Evolutionary conservation across 2,797 vertebrate species (phyloP), one percentile per base, ranked within the genome.

Genomic region (Pangasius sanitwongsei): DNA sequence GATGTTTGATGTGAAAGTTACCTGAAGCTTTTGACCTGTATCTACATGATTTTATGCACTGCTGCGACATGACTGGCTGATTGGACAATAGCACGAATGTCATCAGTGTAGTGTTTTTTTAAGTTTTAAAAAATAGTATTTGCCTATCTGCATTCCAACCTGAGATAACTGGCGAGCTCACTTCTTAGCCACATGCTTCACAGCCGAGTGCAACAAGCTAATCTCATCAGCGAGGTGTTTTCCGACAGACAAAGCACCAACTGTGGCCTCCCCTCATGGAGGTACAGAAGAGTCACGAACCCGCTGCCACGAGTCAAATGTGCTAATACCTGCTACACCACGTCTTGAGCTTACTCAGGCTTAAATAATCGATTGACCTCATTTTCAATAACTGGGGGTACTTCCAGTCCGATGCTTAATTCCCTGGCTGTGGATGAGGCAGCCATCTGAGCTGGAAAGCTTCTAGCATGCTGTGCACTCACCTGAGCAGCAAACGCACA

Each of bases 171-270:
- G 96, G 95, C 96, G 96, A 95, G 93, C 96, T 95, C 94, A 95
- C 95, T 96, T 96, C 97, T 97, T 97, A 97, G 96, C 94, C 94
- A 93, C 93, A 92, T 96, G 96, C 96, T 97, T 97, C 96, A 96
- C 96, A 95, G 96, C 96, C 96, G 96, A 97, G 93, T 93, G 93
- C 93, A 95, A 95, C 95, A 96, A 75, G 96, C 95, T 95, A 96
- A 97, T 97, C 95, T 96, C 94, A 97, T 97, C 96, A 97, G 96
- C 95, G 94, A 95, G 93, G 94, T 94, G 95, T 95, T 97, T 90
- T 96, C 96, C 95, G 95, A 96, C 94, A 96, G 95, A 97, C 96
- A 96, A 96, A 97, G 96, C 95, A 94, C 94, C 94, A 95, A 95
- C 92, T 89, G 65, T 88, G 82, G 82, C 92, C 92, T 93, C 93